Conservation (phyloP, 2,888 invertebrate genomes). For the Mechanitis mazaeus region DNA sequence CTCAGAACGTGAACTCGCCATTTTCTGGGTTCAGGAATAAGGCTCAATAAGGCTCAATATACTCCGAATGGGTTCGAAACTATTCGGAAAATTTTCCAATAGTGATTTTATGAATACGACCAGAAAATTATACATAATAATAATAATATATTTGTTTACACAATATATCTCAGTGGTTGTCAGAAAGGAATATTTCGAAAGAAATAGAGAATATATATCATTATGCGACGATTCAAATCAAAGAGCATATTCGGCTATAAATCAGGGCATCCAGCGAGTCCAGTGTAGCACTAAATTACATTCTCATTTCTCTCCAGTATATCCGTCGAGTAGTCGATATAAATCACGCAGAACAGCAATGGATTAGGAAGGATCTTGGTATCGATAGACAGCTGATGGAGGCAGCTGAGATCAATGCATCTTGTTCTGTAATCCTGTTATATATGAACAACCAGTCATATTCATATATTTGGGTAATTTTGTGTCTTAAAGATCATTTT, state of each 20-base stretch:
- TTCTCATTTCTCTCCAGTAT: constrained; percentile 1
- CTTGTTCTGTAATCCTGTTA: not conserved
- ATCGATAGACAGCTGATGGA: constrained; percentile 14
- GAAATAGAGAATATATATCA: too few species aligned
- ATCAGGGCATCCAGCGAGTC: not conserved
- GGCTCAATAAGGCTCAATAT: too few species aligned
- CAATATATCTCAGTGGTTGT: too few species aligned
- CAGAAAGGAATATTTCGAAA: not conserved
- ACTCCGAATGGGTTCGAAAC: too few species aligned
- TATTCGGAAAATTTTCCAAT: too few species aligned
- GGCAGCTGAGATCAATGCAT: constrained; percentile 2
- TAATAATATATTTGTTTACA: too few species aligned
- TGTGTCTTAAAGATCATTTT: too few species aligned
- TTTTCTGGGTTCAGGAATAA: too few species aligned
- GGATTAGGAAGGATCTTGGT: constrained; percentile 16
- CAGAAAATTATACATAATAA: too few species aligned
- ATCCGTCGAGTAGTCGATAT: constrained; percentile 4
- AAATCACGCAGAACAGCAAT: constrained; percentile 11
- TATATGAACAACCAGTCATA: not conserved
- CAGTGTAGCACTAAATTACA: constrained; percentile 2
- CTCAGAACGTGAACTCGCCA: too few species aligned
- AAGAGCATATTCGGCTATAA: not conserved
- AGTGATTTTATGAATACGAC: too few species aligned
- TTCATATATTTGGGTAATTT: not conserved
- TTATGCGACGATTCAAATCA: not conserved